phyloP scores from a whole-genome alignment of 2,797 vertebrate species.

The Siniperca scherzeri region DNA sequence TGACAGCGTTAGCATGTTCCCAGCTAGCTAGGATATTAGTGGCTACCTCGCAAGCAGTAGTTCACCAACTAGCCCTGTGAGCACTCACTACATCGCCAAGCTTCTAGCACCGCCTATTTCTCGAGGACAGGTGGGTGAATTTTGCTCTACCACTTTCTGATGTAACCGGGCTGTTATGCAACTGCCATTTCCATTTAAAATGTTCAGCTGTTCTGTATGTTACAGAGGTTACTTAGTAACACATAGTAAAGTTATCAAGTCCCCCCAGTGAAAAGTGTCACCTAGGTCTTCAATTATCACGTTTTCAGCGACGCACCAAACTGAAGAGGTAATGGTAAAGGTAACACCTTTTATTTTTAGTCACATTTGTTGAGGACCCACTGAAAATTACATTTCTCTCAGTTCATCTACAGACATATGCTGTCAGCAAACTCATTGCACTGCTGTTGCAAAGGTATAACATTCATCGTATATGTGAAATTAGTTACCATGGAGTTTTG shows the following conservation, averaged over 20 bases:
- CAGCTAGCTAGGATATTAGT: not conserved
- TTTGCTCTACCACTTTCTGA: no score
- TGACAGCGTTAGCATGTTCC: no score
- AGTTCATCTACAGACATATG: conserved; percentile 3
- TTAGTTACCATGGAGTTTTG: conserved; percentile 22
- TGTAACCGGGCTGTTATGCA: not conserved
- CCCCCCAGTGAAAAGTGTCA: not conserved
- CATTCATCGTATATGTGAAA: not conserved
- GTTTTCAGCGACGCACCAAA: not conserved
- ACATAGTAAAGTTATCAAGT: not conserved
- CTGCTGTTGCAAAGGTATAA: not conserved
- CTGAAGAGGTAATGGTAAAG: not conserved
- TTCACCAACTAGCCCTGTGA: not conserved
- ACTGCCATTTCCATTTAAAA: not conserved
- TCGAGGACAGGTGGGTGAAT: not conserved
- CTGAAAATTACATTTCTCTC: conserved; percentile 22
- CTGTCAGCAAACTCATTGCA: not conserved
- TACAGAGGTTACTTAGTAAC: not conserved
- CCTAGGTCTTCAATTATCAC: not conserved
- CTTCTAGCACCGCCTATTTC: not conserved
- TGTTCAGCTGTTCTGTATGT: not conserved
- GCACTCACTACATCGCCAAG: not conserved
- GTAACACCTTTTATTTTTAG: not conserved
- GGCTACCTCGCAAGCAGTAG: not conserved
- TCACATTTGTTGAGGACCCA: not conserved